Evolutionary conservation across 2,888 invertebrate genomes (phyloP).

Genomic region (Latheticus oryzae): DNA sequence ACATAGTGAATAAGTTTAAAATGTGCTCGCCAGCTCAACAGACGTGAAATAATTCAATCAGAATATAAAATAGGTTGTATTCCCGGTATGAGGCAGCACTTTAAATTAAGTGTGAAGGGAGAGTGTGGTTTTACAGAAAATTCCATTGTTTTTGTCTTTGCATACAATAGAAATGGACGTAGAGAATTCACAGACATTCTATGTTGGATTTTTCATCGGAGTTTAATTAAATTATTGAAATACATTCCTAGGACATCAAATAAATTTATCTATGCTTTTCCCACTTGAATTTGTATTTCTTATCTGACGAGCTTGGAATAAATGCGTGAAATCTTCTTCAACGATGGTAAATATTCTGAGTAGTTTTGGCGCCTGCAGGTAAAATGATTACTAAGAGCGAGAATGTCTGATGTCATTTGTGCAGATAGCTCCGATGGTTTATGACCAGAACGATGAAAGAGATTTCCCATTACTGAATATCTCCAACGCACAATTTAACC

Average conservation of each 20-base stretch:
- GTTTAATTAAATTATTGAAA: too few relatives aligned
- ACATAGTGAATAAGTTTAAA: conserved; percentile 39
- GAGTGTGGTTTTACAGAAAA: conserved; percentile 29
- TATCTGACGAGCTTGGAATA: too few relatives aligned
- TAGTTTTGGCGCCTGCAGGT: conserved; percentile 29
- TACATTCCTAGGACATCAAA: too few relatives aligned
- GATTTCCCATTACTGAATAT: conserved; percentile 54
- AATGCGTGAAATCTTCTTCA: too few relatives aligned
- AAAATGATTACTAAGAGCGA: conserved; percentile 33
- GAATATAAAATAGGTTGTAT: conserved; percentile 34
- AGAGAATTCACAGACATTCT: too few relatives aligned
- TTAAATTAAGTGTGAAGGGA: conserved; percentile 38
- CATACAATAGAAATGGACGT: too few relatives aligned
- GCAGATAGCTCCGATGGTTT: conserved; percentile 58
- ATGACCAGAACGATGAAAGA: conserved; percentile 54
- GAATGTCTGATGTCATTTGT: conserved; percentile 48
- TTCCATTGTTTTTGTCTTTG: conserved; percentile 19
- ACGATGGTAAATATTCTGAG: conserved; percentile 28
- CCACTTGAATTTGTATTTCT: too few relatives aligned
- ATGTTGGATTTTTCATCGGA: too few relatives aligned
- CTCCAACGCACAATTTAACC: conserved; percentile 58
- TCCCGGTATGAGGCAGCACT: conserved; percentile 24
- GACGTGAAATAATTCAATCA: conserved; percentile 43
- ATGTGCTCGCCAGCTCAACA: conserved; percentile 35
- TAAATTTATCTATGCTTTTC: too few relatives aligned